These are phyloP conservation scores for Microcebus murinus DNA, from an alignment of 2,113 vertebrate genomes.

Conservation along the genomic window DNA sequence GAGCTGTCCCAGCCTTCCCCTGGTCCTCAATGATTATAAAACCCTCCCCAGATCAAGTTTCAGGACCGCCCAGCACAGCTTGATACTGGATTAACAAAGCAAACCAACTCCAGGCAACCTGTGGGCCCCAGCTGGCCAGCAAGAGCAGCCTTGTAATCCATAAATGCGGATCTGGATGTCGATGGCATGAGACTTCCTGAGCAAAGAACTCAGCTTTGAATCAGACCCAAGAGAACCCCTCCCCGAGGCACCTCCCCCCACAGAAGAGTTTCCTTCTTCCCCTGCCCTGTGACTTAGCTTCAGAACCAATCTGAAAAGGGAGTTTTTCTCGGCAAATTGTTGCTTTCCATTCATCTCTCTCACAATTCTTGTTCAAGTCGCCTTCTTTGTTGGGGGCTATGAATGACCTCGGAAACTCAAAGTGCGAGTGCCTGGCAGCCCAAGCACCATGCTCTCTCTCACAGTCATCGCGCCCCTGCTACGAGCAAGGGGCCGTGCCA, in stretches of 20 bases:
- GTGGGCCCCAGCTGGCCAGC: not conserved
- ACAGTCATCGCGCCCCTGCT: not conserved
- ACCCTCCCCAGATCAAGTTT: not conserved
- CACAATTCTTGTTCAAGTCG: not conserved
- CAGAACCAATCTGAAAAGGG: not conserved
- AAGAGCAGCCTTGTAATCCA: not conserved
- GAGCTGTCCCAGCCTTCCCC: not conserved
- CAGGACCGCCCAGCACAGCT: not conserved
- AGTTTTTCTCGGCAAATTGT: not conserved
- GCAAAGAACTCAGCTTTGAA: not conserved
- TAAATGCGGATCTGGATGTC: not conserved
- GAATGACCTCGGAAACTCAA: not conserved
- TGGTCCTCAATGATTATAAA: not conserved
- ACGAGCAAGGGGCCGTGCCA: not conserved
- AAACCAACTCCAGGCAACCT: not conserved
- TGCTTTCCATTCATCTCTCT: not conserved
- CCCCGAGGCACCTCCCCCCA: not conserved
- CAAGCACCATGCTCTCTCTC: not conserved
- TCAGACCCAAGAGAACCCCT: not conserved
- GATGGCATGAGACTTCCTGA: not conserved
- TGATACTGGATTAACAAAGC: not conserved
- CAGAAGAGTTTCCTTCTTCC: not conserved
- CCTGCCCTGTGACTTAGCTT: not conserved
- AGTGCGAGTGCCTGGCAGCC: not conserved
- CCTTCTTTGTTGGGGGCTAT: not conserved